Conservation (phyloP, 2,113 vertebrate genomes). For the Casuarius casuarius region DNA sequence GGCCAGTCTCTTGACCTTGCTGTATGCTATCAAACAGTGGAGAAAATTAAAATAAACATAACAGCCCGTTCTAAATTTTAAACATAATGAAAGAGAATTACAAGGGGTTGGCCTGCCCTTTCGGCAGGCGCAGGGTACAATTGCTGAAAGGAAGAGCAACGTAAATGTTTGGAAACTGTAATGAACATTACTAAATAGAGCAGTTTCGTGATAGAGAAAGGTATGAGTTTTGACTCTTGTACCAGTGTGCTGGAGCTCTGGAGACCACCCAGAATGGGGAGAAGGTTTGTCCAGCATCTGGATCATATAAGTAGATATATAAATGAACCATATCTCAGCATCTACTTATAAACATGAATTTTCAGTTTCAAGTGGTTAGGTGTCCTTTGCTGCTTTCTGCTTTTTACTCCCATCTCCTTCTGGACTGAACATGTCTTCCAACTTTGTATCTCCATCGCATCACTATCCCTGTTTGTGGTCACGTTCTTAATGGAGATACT, state of each 20-base stretch:
- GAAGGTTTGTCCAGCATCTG: background rate
- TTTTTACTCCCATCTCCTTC: too few species aligned
- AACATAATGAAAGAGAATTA: rapidly evolving
- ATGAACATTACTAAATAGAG: rapidly evolving
- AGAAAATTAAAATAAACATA: background rate
- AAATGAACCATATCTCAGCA: background rate
- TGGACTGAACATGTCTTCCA: too few species aligned
- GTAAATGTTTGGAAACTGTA: background rate
- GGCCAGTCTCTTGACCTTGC: background rate
- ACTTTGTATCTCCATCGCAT: too few species aligned
- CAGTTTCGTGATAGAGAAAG: rapidly evolving
- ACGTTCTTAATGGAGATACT: too few species aligned
- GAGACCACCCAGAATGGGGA: background rate
- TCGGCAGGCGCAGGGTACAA: rapidly evolving
- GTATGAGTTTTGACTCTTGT: background rate
- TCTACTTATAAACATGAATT: background rate
- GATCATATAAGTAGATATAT: background rate
- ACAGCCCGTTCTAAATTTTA: rapidly evolving
- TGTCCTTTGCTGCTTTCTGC: too few species aligned
- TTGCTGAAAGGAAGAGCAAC: background rate
- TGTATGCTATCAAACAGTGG: background rate
- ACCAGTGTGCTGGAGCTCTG: background rate
- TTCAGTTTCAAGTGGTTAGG: background rate
- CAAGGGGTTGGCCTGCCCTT: background rate
- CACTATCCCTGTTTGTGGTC: too few species aligned